These are phyloP conservation scores for Brenthis ino DNA, from an alignment of 2,888 invertebrate species.

Conservation along the genomic window DNA sequence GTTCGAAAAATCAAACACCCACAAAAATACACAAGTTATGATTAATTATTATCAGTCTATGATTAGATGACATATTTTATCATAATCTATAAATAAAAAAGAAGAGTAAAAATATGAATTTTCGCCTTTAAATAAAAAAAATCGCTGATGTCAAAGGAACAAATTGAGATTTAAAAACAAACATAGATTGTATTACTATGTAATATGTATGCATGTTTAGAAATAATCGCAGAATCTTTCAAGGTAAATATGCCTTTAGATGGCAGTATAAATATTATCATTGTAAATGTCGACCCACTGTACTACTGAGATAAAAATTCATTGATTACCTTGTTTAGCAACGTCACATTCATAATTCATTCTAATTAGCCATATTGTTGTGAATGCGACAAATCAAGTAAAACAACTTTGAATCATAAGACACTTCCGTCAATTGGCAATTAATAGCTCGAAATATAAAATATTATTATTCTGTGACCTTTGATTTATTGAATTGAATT, in stretches of 20 bases:
- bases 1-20: not conserved
- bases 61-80: too few species aligned
- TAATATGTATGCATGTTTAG: not conserved
- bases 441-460: too few species aligned
- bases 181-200: not conserved
- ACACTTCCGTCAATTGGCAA: too few species aligned
- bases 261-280: slow-evolving; percentile 23
- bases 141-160: too few species aligned
- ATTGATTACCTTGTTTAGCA: slow-evolving; percentile 17
- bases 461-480: too few species aligned
- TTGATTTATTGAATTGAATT: too few species aligned
- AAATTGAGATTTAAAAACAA: not conserved
- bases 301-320: slow-evolving; percentile 25
- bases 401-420: too few species aligned
- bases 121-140: too few species aligned
- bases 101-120: too few species aligned
- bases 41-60: too few species aligned
- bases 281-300: slow-evolving; percentile 20
- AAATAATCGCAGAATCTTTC: not conserved
- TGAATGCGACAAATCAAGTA: slow-evolving; percentile 4
- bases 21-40: not conserved
- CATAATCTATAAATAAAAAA: too few species aligned
- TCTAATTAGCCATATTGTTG: slow-evolving; percentile 16
- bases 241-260: slow-evolving; percentile 13
- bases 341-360: slow-evolving; percentile 11